A percentile compares a stretch with the other conserved stretches of the same genome.
Conservation (phyloP, 1,140 invertebrate species). For the Meloidogyne floridensis region DNA sequence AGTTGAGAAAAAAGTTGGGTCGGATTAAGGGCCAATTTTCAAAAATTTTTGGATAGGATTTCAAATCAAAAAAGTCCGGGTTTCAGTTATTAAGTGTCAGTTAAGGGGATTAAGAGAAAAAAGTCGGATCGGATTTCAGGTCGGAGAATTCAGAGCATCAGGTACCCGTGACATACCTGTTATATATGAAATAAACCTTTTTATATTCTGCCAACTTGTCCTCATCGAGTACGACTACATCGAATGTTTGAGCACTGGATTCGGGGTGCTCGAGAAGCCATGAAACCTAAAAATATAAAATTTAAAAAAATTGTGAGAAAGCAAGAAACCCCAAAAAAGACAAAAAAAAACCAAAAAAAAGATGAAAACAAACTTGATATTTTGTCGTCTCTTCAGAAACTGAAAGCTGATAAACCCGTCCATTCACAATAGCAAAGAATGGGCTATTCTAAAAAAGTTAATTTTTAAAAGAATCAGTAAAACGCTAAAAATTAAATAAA, state of each 20-base stretch:
- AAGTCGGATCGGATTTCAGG: too few relatives aligned
- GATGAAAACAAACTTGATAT: conserved; percentile 49
- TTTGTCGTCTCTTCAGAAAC: conserved; percentile 62
- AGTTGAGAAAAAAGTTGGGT: too few relatives aligned
- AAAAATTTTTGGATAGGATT: too few relatives aligned
- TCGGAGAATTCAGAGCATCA: too few relatives aligned
- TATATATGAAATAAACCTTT: conserved; percentile 59
- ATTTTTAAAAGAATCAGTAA: too few relatives aligned
- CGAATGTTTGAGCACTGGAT: conserved; percentile 57
- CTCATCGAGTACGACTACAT: conserved; percentile 60
- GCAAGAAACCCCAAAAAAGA: background rate
- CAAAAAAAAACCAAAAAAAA: background rate
- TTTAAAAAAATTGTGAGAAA: too few relatives aligned
- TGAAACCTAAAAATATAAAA: conserved; percentile 13
- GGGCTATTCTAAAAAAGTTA: conserved; percentile 49
- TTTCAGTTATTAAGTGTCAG: too few relatives aligned
- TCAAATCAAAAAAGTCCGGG: too few relatives aligned
- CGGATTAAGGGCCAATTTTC: too few relatives aligned
- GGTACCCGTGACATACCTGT: too few relatives aligned
- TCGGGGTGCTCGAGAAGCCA: conserved; percentile 53
- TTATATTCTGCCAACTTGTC: conserved; percentile 51
- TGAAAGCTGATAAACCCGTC: conserved; percentile 50
- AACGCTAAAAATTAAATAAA: background rate
- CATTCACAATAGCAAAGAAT: conserved; percentile 57
- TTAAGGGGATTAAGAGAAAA: too few relatives aligned